Percentiles rank a stretch among this genome's conserved stretches.
phyloP scores from a whole-genome alignment of 1,140 invertebrate genomes.

The Danaus plexippus region DNA sequence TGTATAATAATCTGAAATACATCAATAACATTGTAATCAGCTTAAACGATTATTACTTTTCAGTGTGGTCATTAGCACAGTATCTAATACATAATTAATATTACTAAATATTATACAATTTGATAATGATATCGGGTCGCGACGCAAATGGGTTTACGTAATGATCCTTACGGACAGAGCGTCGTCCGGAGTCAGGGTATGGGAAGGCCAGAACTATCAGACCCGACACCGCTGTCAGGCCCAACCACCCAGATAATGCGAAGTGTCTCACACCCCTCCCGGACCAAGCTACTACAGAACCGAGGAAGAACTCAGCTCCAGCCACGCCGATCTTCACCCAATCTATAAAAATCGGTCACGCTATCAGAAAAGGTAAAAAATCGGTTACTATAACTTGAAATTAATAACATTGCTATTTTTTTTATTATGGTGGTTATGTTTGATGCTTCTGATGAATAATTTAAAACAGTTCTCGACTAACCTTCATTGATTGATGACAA shows the following conservation, averaged over 20 bases:
- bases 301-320: conserved; percentile 35
- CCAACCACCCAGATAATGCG: conserved; percentile 42
- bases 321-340: conserved; percentile 41
- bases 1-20: too few relatives aligned
- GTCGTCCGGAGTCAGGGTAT: conserved; percentile 23
- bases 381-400: background rate
- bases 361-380: background rate
- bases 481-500: conserved; percentile 37
- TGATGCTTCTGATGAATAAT: background rate
- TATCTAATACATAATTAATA: too few relatives aligned
- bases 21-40: too few relatives aligned
- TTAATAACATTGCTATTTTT: background rate
- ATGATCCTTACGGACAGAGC: conserved; percentile 39
- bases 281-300: conserved; percentile 39
- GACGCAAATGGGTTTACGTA: background rate
- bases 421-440: too few relatives aligned
- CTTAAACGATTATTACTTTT: too few relatives aligned
- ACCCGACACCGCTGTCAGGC: conserved; percentile 29
- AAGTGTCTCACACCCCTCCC: conserved; percentile 33
- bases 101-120: too few relatives aligned
- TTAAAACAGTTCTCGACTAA: conserved; percentile 11
- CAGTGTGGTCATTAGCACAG: too few relatives aligned
- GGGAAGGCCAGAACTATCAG: conserved; percentile 48
- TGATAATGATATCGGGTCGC: too few relatives aligned
- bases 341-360: conserved; percentile 28